Percentiles rank a stretch among this genome's conserved stretches.
Evolutionary conservation across 2,888 invertebrate species (phyloP).

Genomic region (Chironomus tentans): DNA sequence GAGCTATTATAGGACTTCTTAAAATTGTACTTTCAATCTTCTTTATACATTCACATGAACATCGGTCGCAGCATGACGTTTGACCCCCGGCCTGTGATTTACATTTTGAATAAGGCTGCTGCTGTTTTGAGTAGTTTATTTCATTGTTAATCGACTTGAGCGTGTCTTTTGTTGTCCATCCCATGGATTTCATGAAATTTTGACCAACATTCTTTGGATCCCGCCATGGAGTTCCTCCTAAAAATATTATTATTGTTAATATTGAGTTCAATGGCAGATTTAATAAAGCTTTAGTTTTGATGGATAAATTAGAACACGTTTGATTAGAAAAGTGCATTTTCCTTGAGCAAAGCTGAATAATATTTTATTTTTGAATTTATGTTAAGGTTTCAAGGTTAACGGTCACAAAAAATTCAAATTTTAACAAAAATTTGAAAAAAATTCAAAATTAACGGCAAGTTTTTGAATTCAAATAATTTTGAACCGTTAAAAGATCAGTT

Average conservation of each 20-base stretch:
- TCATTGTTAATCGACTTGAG: conserved; percentile 40
- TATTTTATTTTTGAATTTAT: no score
- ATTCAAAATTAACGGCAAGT: no score
- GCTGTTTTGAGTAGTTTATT: conserved; percentile 27
- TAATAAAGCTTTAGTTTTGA: neutral
- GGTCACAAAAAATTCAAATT: no score
- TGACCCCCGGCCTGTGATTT: neutral
- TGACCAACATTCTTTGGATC: conserved; percentile 61
- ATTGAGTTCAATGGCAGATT: neutral
- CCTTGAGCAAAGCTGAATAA: no score
- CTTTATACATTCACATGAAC: conserved; percentile 23
- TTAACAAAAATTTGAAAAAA: no score
- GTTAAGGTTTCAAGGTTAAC: no score
- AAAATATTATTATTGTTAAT: neutral
- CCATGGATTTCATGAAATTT: conserved; percentile 68
- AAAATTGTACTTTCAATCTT: conserved; percentile 20
- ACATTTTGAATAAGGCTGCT: neutral
- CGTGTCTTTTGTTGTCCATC: conserved; percentile 42
- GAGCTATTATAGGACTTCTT: neutral
- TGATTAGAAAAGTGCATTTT: no score
- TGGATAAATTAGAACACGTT: neutral
- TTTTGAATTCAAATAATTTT: no score
- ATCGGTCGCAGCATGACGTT: conserved; percentile 11
- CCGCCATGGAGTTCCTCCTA: conserved; percentile 63
- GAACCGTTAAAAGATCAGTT: neutral